A percentile compares a stretch with the other conserved stretches of the same genome.
Evolutionary conservation across 2,797 vertebrate genomes (phyloP).

Genomic region (Myotis findleyi): DNA sequence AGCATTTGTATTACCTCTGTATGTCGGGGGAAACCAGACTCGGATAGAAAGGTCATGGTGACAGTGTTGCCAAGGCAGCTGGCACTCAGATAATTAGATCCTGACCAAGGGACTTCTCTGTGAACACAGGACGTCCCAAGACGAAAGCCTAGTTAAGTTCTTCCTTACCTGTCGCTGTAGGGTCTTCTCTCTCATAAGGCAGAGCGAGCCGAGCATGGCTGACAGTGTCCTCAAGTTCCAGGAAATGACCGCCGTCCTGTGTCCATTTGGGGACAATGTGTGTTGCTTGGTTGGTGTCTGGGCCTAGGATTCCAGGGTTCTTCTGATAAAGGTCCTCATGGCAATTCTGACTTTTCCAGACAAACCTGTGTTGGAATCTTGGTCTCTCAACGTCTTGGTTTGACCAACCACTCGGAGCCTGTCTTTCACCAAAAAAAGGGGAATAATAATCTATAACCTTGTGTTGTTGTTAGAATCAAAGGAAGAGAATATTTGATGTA

Average conservation of each 20-base stretch:
- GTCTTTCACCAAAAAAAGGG: neutral
- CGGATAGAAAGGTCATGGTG: neutral
- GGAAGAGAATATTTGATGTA: neutral
- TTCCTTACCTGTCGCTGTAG: constrained; percentile 7
- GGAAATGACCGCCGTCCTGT: neutral
- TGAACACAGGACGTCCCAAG: neutral
- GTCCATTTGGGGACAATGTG: fast-evolving
- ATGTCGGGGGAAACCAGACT: neutral
- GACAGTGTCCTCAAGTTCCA: neutral
- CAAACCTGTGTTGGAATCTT: neutral
- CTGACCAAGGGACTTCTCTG: neutral
- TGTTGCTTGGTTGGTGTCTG: neutral
- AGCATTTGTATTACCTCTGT: neutral
- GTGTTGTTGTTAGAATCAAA: neutral
- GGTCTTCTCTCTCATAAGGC: neutral
- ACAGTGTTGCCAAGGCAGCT: neutral
- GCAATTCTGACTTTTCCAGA: neutral
- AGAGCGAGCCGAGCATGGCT: neutral
- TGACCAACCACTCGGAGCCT: neutral
- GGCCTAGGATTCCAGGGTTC: neutral
- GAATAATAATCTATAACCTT: neutral
- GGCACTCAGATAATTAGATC: neutral
- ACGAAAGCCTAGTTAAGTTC: neutral
- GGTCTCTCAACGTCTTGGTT: neutral
- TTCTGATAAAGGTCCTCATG: neutral